Conservation (phyloP, 1,140 invertebrate species). For the Meloidogyne chitwoodi region DNA sequence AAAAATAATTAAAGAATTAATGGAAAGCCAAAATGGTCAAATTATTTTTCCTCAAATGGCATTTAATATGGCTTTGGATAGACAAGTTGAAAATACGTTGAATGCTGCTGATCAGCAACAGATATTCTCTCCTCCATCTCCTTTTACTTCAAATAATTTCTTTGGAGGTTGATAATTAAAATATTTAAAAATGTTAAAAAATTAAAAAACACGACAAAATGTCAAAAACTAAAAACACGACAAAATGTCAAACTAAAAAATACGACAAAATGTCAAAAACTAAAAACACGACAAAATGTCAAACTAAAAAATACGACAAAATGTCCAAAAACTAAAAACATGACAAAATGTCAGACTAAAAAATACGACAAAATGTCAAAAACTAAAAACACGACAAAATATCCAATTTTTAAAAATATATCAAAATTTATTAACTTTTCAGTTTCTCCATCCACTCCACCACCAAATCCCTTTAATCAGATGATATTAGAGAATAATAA, state of each 20-base stretch:
- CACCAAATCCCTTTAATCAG: background rate
- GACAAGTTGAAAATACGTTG: background rate
- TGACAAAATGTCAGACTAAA: no score
- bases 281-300: no score
- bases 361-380: no score
- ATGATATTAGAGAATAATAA: no score
- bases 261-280: no score
- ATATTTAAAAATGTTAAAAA: background rate
- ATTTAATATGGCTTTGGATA: background rate
- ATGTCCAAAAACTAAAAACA: no score
- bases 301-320: no score
- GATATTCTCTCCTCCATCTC: background rate
- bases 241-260: no score
- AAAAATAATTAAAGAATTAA: constrained; percentile 6
- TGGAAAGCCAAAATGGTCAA: background rate
- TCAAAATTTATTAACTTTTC: background rate
- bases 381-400: no score
- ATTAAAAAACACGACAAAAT: no score
- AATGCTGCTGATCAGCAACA: background rate
- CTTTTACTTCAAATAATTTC: background rate
- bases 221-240: no score
- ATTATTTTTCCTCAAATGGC: constrained; percentile 10
- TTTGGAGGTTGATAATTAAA: background rate
- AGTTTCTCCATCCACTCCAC: background rate
- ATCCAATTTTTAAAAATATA: no score